Base-by-base conservation (phyloP, 2,113 vertebrate genomes). In the Thamnaconus septentrionalis region DNA sequence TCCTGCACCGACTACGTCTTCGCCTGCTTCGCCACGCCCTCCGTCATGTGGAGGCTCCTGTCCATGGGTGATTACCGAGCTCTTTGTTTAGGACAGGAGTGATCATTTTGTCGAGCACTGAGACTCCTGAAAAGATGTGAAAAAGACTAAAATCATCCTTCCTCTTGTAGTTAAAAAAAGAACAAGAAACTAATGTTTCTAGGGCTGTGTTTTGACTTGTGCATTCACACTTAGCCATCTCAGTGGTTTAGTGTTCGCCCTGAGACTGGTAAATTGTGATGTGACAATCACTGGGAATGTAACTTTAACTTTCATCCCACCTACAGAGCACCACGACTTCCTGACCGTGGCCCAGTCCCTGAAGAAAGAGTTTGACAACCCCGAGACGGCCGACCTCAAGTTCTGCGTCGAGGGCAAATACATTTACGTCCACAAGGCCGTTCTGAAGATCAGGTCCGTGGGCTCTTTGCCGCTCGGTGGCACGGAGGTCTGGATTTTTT, bases 331-430 rank as follows among this genome's bases (percentile, higher is more conserved):
- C 8, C 96, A 99, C 69, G 95, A 98, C 77, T 97, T 94, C 85
- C 80, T 97, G 87, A 99, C 97, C 6, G 96, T 99, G 86, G 93
- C 97, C 18, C 94, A 99, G 80, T 95, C 96, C 56, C 81, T 99
- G 82, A 97, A 94, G 89, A 96, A 94, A 79, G 96, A 98, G 83
- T 99, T 99, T 87, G 95, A 99, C 87, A 98, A 94, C 82, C 94
- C 94, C 1, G 95, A 97, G 88, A 99, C 96, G 0, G 92, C 97
- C 7, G 97, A 99, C 83, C 90, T 99, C 12, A 98, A 94, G 85
- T 99, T 99, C 82, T 93, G 92, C 62, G 87, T 99, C 6, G 96
- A 98, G 50, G 95, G 96, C 51, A 98, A 98, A 86, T 96, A 93
- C 59, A 97, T 99, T 71, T 88, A 96, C 41, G 97, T 99, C 9